phyloP scores from a whole-genome alignment of 2,797 vertebrate genomes.

The Todus mexicanus region DNA sequence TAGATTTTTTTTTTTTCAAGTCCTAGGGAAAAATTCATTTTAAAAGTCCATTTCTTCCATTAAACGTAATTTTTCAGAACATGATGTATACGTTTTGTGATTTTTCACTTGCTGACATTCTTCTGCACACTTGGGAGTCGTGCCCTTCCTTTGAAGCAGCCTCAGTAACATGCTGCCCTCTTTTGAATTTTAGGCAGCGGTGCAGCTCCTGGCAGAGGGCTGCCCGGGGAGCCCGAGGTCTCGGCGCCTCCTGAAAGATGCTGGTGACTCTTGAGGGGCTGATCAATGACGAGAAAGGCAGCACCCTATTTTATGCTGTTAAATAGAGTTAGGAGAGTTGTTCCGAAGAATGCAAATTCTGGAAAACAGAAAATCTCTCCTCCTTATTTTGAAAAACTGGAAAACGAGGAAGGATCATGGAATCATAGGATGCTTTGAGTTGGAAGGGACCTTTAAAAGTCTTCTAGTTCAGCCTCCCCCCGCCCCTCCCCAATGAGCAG shows the following conservation, averaged over 20 bases:
- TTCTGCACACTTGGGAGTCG: background rate
- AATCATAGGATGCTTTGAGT: background rate
- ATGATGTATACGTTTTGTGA: background rate
- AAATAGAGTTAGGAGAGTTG: background rate
- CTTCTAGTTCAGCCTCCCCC: background rate
- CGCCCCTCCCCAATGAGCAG: background rate
- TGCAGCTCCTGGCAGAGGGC: slow-evolving; percentile 38
- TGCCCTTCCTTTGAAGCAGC: slow-evolving; percentile 19
- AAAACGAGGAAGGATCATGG: background rate
- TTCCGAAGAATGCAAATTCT: background rate
- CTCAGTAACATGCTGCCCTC: slow-evolving; percentile 78
- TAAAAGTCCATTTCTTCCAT: background rate
- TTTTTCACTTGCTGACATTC: slow-evolving; percentile 35
- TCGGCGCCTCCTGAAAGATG: background rate
- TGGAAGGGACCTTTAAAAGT: background rate
- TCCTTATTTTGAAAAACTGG: background rate
- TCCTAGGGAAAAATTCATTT: too few relatives aligned
- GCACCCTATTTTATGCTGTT: background rate
- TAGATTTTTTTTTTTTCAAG: background rate
- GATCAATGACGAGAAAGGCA: background rate
- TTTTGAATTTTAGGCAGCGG: slow-evolving; percentile 67
- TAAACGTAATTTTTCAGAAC: background rate
- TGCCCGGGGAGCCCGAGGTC: background rate
- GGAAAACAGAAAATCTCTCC: background rate
- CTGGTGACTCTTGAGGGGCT: background rate